These are phyloP conservation scores for Cerastis leucographa DNA, from an alignment of 2,888 invertebrate genomes.

Conservation along the genomic window DNA sequence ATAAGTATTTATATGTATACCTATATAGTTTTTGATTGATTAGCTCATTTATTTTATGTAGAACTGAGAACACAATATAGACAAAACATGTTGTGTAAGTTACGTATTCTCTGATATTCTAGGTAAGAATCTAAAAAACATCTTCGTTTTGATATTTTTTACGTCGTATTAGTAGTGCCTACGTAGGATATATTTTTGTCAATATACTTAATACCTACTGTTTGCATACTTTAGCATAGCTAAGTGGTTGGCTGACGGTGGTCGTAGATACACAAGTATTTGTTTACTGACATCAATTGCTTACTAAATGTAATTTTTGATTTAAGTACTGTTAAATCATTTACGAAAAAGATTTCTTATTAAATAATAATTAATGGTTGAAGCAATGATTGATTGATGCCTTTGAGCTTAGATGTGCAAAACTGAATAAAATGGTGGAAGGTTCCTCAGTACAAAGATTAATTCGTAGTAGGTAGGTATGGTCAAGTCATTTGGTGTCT, in stretches of 20 bases:
- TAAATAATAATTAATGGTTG: not conserved
- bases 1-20: no score
- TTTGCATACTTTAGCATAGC: constrained; percentile 51
- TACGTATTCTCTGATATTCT: constrained; percentile 12
- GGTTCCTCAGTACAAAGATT: not conserved
- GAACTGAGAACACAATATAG: not conserved
- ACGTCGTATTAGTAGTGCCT: constrained; percentile 42
- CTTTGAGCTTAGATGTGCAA: not conserved
- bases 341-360: constrained; percentile 3
- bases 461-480: not conserved
- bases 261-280: constrained; percentile 40
- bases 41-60: not conserved
- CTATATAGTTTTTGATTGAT: not conserved
- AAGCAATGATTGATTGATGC: constrained; percentile 6
- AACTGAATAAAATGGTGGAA: constrained; percentile 2
- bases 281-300: constrained; percentile 35
- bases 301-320: constrained; percentile 33
- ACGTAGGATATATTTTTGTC: constrained; percentile 54
- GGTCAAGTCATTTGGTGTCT: not conserved
- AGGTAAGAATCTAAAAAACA: not conserved
- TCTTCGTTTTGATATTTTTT: constrained; percentile 22
- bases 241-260: constrained; percentile 52
- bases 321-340: constrained; percentile 4
- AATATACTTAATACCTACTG: constrained; percentile 54
- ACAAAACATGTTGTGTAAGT: constrained; percentile 1